phyloP scores from a whole-genome alignment of 2,888 invertebrate species.

The Rhogogaster chlorosoma region DNA sequence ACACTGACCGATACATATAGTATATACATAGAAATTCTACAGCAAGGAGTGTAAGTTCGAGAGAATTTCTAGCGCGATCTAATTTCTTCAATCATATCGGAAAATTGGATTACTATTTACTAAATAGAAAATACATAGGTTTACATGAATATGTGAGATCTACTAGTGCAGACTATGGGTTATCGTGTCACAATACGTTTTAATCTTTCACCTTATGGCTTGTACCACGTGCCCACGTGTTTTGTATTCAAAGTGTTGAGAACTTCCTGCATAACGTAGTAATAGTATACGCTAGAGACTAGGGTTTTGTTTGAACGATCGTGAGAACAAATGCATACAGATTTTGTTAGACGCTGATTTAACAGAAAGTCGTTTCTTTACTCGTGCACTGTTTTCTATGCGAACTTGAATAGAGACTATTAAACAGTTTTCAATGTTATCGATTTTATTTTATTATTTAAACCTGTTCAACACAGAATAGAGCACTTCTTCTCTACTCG shows the following conservation, averaged over 20 bases:
- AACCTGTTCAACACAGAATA: neutral
- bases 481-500: neutral
- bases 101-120: neutral
- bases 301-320: conserved; percentile 18
- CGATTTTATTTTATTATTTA: conserved; percentile 25
- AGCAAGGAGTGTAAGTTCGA: too few species aligned
- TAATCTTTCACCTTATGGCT: conserved; percentile 23
- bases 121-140: neutral
- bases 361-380: neutral
- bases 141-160: neutral
- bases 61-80: neutral
- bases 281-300: neutral
- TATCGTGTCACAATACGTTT: conserved; percentile 27
- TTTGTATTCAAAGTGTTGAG: conserved; percentile 30
- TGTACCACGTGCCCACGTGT: conserved; percentile 40
- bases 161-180: neutral
- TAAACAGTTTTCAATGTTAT: neutral
- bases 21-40: neutral
- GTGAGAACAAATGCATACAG: conserved; percentile 36
- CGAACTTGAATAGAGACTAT: conserved; percentile 16
- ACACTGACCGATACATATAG: conserved; percentile 28
- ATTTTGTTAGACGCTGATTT: conserved; percentile 26
- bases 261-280: conserved; percentile 24
- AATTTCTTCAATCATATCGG: neutral
- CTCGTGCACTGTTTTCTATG: neutral